These are phyloP conservation scores for Ormyrus labotus DNA, from an alignment of 2,888 invertebrate genomes.

Conservation along the genomic window DNA sequence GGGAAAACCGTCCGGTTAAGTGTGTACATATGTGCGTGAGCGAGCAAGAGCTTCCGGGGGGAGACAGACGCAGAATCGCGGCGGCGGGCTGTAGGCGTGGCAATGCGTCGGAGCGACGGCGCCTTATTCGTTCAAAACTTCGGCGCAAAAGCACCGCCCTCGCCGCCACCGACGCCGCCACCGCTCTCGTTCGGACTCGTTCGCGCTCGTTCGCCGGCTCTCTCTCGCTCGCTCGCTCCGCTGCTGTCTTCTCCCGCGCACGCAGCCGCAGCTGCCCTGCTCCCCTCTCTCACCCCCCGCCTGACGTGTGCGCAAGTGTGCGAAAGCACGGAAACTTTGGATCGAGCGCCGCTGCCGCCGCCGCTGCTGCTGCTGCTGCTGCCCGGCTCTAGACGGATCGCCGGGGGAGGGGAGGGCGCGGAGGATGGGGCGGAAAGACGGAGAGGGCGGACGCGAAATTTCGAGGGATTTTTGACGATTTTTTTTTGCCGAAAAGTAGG, in stretches of 20 bases:
- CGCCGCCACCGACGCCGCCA: constrained; percentile 9
- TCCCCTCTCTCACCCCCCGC: background rate
- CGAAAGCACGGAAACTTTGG: constrained; percentile 29
- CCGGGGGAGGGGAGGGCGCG: constrained; percentile 2
- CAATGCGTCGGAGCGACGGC: constrained; percentile 70
- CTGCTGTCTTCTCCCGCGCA: background rate
- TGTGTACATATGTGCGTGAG: constrained; percentile 33
- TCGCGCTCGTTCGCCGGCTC: constrained; percentile 48
- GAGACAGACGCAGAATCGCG: constrained; percentile 58
- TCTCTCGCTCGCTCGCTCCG: constrained; percentile 13
- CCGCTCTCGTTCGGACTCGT: constrained; percentile 47
- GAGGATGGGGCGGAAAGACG: background rate
- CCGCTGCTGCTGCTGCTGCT: no score
- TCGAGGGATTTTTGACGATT: no score
- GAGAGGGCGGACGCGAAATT: background rate
- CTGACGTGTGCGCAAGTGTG: background rate
- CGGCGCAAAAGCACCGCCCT: constrained; percentile 67
- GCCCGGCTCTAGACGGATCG: constrained; percentile 46
- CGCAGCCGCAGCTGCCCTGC: background rate
- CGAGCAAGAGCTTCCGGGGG: constrained; percentile 58
- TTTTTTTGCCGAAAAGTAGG: no score
- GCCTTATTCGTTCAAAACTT: constrained; percentile 76
- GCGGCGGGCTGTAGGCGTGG: constrained; percentile 71
- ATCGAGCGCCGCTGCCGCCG: background rate
- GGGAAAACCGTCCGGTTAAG: constrained; percentile 68